These are phyloP conservation scores for Tiliacea citrago DNA, from an alignment of 2,888 invertebrate genomes.

Conservation along the genomic window DNA sequence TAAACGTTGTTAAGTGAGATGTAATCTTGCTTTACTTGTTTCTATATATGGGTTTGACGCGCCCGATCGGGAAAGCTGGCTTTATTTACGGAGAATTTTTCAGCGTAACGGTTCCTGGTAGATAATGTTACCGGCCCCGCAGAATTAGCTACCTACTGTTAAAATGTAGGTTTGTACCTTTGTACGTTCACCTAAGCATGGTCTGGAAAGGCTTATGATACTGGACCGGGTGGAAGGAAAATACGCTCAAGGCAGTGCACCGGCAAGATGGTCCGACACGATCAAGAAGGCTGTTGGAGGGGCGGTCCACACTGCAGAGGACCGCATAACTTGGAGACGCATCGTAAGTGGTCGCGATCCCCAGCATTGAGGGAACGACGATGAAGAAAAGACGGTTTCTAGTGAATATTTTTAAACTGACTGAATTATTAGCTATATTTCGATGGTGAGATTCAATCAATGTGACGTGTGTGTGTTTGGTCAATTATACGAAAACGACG, in stretches of 20 bases:
- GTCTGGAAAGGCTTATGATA: no score
- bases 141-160: not conserved
- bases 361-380: no score
- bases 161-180: not conserved
- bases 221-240: no score
- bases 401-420: no score
- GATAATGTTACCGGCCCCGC: not conserved
- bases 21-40: slow-evolving; percentile 71
- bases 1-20: slow-evolving; percentile 78
- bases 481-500: not conserved
- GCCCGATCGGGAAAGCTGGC: slow-evolving; percentile 33
- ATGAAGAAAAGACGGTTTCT: no score
- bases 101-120: slow-evolving; percentile 22
- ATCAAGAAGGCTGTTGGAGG: no score
- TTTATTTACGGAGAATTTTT: slow-evolving; percentile 33
- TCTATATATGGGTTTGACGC: slow-evolving; percentile 68
- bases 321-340: no score
- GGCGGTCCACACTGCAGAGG: no score
- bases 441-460: not conserved
- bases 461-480: not conserved
- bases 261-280: no score
- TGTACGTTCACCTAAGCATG: no score
- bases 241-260: no score
- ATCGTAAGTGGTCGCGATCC: no score
- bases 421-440: not conserved